Evolutionary conservation across 2,888 invertebrate species (phyloP).

Genomic region (Hyppa rectilinea): DNA sequence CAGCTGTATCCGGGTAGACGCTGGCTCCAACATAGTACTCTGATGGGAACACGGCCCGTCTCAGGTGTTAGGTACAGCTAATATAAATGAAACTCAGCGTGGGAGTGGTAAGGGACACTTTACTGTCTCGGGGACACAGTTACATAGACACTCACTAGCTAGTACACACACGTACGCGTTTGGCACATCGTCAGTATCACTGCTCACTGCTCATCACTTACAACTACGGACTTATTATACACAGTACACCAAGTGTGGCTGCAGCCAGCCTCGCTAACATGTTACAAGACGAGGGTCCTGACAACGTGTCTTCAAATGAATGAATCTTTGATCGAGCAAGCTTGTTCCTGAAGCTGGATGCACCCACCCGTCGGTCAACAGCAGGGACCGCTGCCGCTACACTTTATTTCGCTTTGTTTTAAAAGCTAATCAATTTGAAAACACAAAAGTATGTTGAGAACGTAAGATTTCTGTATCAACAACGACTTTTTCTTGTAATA

Average conservation of each 20-base stretch:
- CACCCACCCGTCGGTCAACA: background rate
- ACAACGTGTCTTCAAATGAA: background rate
- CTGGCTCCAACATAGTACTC: no score
- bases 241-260: constrained; percentile 17
- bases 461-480: background rate
- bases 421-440: constrained; percentile 3
- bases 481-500: background rate
- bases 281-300: background rate
- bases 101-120: constrained; percentile 57
- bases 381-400: background rate
- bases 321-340: background rate
- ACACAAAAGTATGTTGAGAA: constrained; percentile 17
- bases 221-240: background rate
- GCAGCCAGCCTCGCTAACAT: background rate
- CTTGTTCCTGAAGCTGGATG: background rate
- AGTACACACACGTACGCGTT: constrained; percentile 2
- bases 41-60: background rate
- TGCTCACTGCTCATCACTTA: constrained; percentile 27
- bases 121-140: constrained; percentile 46
- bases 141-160: constrained; percentile 28
- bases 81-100: constrained; percentile 36
- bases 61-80: background rate
- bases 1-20: no score
- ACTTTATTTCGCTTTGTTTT: background rate
- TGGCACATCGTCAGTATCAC: constrained; percentile 25